These are phyloP conservation scores for Melitaea athalia DNA, from an alignment of 2,888 invertebrate species.

Conservation along the genomic window DNA sequence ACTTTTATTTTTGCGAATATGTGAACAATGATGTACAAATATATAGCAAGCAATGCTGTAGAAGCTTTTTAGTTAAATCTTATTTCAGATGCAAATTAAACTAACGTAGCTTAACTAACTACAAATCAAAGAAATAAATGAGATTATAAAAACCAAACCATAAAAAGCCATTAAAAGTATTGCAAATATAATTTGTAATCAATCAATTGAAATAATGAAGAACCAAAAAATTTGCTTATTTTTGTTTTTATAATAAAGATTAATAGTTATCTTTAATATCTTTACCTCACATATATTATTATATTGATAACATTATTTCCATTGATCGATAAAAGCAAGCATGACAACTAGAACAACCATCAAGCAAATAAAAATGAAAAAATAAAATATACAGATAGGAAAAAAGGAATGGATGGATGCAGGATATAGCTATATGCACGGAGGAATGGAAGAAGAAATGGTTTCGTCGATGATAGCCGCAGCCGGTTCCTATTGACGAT, in stretches of 20 bases:
- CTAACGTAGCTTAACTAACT: conserved; percentile 44
- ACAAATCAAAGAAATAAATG: conserved; percentile 41
- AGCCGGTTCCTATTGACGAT: conserved; percentile 73
- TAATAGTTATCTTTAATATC: not conserved
- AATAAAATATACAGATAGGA: conserved; percentile 65
- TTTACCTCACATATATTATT: not conserved
- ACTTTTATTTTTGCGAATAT: not conserved
- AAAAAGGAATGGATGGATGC: conserved; percentile 56
- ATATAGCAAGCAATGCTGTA: conserved; percentile 56
- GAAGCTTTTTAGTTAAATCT: conserved; percentile 58
- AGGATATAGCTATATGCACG: conserved; percentile 56
- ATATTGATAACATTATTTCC: conserved; percentile 52
- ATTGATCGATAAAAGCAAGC: conserved; percentile 61
- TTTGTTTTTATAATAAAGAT: not conserved
- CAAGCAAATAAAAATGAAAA: conserved; percentile 67
- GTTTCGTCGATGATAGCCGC: conserved; percentile 80
- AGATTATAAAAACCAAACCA: conserved; percentile 44
- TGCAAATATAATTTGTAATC: conserved; percentile 28
- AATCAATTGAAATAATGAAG: conserved; percentile 48
- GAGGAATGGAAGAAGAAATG: conserved; percentile 61
- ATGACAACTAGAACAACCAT: conserved; percentile 52
- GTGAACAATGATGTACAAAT: not conserved
- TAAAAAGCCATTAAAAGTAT: conserved; percentile 35
- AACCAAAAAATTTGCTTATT: not conserved
- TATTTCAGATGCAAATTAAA: conserved; percentile 43